Base-by-base conservation (phyloP, 2,113 vertebrate genomes). In the Pangasianodon hypophthalmus region DNA sequence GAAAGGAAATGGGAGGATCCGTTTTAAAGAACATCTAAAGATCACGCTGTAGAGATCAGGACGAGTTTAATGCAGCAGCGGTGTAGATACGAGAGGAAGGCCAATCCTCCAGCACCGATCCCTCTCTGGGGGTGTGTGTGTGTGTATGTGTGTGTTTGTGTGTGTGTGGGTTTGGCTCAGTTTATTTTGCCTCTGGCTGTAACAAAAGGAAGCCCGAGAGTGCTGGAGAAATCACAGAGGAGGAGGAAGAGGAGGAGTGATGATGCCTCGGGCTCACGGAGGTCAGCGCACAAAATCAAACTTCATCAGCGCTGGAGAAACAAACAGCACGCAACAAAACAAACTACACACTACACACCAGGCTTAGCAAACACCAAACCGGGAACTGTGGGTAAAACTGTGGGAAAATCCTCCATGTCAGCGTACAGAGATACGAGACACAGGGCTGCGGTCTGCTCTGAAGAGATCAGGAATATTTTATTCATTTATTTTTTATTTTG, bases 141-240 rank as follows among this genome's bases (percentile, higher is more conserved):
- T 80, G 41, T 84, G 82, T 85, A 85, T 77, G 48, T 62, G 58
- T 84, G 54, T 58, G 48, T 69, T 48, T 83, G 85, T 29, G 69
- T 37, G 16, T 48, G 48, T 62, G 58, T 88, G 88, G 56, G 77
- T 29, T 29, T 26, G 79, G 86, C 71, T 37, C 50, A 88, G 87
- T 91, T 92, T 77, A 90, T 87, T 88, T 85, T 81, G 58, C 83
- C 88, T 52, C 84, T 52, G 86, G 90, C 69, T 58, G 52, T 82
- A 80, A 77, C 84, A 56, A 81, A 90, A 84, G 90, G 85, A 89
- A 89, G 89, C 64, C 81, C 16, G 56, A 77, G 32, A 79, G 84
- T 77, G 69, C 82, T 81, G 86, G 50, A 56, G 18, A 52, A 85
- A n/a, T 69, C 79, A 56, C 88, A 48, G 44, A 60, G 84, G 48